phyloP scores from a whole-genome alignment of 2,113 vertebrate genomes.

The Pterocles gutturalis region DNA sequence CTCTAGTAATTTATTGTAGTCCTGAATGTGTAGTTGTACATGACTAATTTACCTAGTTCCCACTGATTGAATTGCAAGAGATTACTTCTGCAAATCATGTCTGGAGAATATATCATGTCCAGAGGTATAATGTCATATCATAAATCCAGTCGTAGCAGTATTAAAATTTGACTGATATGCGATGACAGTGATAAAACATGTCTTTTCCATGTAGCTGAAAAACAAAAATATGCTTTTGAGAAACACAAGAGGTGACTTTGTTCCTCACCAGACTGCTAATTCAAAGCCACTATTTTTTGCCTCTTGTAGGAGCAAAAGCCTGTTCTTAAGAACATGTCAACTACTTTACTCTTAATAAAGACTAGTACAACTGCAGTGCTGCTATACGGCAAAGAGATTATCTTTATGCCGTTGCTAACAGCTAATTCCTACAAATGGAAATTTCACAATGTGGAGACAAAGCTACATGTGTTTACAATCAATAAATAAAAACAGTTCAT shows the following conservation, averaged over 20 bases:
- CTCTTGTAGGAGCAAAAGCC: background rate
- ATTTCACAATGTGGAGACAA: background rate
- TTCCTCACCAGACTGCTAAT: background rate
- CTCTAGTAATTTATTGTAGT: background rate
- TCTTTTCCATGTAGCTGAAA: constrained; percentile 13
- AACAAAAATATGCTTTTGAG: background rate
- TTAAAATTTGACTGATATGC: constrained; percentile 44
- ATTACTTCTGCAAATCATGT: constrained; percentile 41
- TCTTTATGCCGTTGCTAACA: background rate
- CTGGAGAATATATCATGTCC: constrained; percentile 39
- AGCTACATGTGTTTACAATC: background rate
- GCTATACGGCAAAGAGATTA: background rate
- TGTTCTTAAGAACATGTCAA: background rate
- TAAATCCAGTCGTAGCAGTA: constrained; percentile 2
- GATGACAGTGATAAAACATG: constrained; percentile 31
- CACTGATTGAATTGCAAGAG: constrained; percentile 46
- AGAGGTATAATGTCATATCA: constrained; percentile 23
- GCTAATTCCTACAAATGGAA: background rate
- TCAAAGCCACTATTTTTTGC: background rate
- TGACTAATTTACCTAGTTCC: constrained; percentile 56
- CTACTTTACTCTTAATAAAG: background rate
- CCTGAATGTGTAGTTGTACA: background rate
- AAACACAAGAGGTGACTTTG: background rate
- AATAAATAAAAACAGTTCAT: background rate
- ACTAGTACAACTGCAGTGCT: background rate